These are phyloP conservation scores for Tanypteryx hageni DNA, from an alignment of 2,888 invertebrate genomes.

Conservation along the genomic window DNA sequence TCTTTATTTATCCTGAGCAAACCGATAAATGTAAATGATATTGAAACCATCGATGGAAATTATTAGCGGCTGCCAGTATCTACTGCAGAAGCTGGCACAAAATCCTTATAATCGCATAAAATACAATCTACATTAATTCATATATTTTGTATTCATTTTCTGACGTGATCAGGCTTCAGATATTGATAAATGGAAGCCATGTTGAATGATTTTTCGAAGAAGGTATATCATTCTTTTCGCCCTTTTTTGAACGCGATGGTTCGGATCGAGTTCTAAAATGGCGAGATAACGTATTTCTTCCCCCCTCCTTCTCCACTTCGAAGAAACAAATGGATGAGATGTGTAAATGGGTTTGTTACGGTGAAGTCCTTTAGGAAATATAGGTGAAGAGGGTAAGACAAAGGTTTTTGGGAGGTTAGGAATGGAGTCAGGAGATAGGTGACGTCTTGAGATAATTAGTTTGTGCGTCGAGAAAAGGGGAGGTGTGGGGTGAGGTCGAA, in stretches of 20 bases:
- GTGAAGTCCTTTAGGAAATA: constrained; percentile 41
- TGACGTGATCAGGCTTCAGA: too few relatives aligned
- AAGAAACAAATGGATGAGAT: constrained; percentile 34
- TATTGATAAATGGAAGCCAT: too few relatives aligned
- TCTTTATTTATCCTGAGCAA: too few relatives aligned
- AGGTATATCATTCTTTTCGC: not conserved
- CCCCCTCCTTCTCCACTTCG: not conserved
- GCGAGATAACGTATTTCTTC: constrained; percentile 11
- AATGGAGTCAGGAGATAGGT: not conserved
- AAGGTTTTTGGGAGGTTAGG: not conserved
- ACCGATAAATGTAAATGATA: too few relatives aligned
- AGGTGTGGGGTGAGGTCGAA: not conserved
- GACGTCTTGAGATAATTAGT: constrained; percentile 50
- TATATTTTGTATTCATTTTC: too few relatives aligned
- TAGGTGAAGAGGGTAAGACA: constrained; percentile 3
- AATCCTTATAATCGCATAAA: too few relatives aligned
- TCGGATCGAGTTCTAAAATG: not conserved
- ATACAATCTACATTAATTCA: too few relatives aligned
- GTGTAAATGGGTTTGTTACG: constrained; percentile 53
- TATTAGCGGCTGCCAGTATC: too few relatives aligned
- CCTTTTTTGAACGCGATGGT: not conserved
- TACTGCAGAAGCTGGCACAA: too few relatives aligned
- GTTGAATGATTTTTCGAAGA: not conserved
- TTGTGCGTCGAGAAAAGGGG: constrained; percentile 11
- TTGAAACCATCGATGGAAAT: too few relatives aligned